These are phyloP conservation scores for Heliconius hewitsoni DNA, from an alignment of 1,140 invertebrate genomes.

Conservation along the genomic window DNA sequence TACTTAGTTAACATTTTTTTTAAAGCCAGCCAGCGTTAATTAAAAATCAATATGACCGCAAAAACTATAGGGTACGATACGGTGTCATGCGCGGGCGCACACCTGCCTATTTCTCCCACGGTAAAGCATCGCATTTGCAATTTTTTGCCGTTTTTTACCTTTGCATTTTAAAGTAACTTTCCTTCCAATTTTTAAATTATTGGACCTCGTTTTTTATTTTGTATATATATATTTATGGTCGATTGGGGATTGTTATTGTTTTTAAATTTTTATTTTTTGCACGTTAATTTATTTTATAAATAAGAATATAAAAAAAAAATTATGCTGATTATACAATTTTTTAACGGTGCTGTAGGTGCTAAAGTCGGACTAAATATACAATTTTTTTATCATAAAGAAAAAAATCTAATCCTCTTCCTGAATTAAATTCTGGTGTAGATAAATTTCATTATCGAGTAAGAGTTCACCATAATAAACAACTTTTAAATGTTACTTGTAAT, in stretches of 20 bases:
- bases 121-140: constrained; percentile 54
- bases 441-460: not conserved
- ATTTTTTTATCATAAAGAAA: too few relatives aligned
- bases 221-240: not conserved
- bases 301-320: too few relatives aligned
- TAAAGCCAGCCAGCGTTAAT: constrained; percentile 50
- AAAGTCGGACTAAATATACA: too few relatives aligned
- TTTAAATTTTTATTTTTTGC: not conserved
- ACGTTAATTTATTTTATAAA: too few relatives aligned
- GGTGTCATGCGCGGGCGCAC: constrained; percentile 47
- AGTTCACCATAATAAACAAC: not conserved
- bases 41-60: constrained; percentile 67
- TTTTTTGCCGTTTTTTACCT: constrained; percentile 55
- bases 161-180: constrained; percentile 70
- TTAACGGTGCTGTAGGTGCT: too few relatives aligned
- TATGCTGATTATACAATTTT: too few relatives aligned
- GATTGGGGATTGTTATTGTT: not conserved
- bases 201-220: constrained; percentile 52
- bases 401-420: too few relatives aligned
- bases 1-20: constrained; percentile 24
- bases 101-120: constrained; percentile 76
- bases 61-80: constrained; percentile 50
- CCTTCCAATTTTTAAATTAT: constrained; percentile 73
- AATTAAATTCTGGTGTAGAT: not conserved
- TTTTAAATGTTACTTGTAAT: too few relatives aligned